Evolutionary conservation across 2,113 vertebrate species (phyloP).

Genomic region (Stigmatopora argus): DNA sequence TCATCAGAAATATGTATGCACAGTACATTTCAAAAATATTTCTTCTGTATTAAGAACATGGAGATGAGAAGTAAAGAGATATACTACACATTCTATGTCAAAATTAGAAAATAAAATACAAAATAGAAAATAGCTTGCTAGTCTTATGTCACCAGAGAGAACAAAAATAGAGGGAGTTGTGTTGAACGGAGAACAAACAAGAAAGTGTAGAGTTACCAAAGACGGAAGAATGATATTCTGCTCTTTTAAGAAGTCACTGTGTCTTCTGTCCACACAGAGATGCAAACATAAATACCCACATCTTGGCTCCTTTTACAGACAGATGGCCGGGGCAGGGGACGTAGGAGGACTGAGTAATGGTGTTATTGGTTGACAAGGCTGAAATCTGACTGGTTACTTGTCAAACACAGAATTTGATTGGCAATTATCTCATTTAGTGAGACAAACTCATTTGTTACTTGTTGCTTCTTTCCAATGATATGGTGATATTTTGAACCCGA

Average conservation of each 20-base stretch:
- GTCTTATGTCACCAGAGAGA: conserved; percentile 6
- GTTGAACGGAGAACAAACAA: neutral
- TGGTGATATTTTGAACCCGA: conserved; percentile 3
- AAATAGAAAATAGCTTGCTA: neutral
- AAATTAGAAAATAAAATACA: neutral
- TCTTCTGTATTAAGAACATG: neutral
- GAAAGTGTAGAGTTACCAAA: neutral
- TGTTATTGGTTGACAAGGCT: conserved; percentile 45
- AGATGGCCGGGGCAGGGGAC: conserved; percentile 62
- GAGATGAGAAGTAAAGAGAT: neutral
- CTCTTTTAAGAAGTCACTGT: conserved; percentile 24
- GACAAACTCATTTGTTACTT: conserved; percentile 19
- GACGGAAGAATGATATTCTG: conserved; percentile 6
- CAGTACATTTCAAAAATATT: neutral
- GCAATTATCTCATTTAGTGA: conserved; percentile 9
- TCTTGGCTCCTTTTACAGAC: conserved; percentile 58
- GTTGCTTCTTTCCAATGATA: conserved; percentile 14
- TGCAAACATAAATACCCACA: conserved; percentile 24
- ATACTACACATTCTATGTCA: neutral
- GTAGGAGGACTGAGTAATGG: conserved; percentile 48
- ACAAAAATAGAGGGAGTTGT: neutral
- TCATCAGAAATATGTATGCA: too few relatives aligned
- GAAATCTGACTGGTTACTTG: conserved; percentile 31
- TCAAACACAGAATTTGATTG: neutral
- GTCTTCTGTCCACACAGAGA: conserved; percentile 17